Percentiles rank a stretch among this genome's conserved stretches.
These are phyloP conservation scores for Hippopotamyrus pictus DNA, from an alignment of 2,797 vertebrate genomes.

Conservation along the genomic window DNA sequence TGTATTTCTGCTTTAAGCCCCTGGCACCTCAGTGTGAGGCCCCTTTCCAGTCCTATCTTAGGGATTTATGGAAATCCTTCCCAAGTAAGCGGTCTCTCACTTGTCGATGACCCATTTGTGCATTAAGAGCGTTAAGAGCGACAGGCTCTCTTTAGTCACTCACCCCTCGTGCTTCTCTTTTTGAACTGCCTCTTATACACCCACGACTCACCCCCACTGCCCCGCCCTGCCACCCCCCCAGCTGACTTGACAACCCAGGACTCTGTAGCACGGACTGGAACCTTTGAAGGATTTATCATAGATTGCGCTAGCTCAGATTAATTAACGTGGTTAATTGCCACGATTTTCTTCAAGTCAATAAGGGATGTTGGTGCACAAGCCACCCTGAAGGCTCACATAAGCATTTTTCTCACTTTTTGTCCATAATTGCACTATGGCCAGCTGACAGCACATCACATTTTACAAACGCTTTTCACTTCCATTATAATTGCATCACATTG, in stretches of 20 bases:
- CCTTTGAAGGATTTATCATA: constrained; percentile 12
- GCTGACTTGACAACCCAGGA: neutral
- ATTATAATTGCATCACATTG: neutral
- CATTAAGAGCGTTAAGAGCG: constrained; percentile 18
- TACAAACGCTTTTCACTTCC: neutral
- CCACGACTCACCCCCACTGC: neutral
- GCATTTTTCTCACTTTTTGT: neutral
- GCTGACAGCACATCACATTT: constrained; percentile 4
- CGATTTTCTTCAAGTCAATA: neutral
- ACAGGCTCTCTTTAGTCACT: neutral
- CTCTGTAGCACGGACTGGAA: neutral
- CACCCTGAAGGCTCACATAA: neutral
- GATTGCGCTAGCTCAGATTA: neutral
- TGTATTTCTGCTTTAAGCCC: constrained; percentile 16
- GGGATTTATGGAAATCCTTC: neutral
- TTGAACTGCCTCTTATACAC: neutral
- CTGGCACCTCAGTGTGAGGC: neutral
- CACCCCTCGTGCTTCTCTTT: neutral
- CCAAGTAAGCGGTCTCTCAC: neutral
- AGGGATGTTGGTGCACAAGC: neutral
- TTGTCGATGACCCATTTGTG: constrained; percentile 5
- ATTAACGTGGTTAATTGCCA: neutral
- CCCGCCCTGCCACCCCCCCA: neutral
- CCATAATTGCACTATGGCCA: neutral
- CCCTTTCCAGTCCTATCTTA: neutral